A percentile compares a stretch with the other conserved stretches of the same genome.
Evolutionary conservation across 2,888 invertebrate species (phyloP).

Genomic region (Ctena decussata): DNA sequence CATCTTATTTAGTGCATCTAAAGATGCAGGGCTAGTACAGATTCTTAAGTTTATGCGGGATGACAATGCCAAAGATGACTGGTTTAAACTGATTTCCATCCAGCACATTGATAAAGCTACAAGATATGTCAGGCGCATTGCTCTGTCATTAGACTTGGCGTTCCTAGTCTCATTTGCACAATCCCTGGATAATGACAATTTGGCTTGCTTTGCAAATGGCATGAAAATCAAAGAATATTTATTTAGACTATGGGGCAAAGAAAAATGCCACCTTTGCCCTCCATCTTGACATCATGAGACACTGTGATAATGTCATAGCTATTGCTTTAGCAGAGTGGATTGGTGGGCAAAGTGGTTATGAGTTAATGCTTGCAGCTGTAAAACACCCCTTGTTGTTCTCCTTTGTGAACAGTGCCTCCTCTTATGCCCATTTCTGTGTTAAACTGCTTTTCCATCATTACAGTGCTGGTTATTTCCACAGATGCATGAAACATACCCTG

Average conservation of each 20-base stretch:
- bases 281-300: constrained; percentile 53
- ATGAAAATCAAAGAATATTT: constrained; percentile 8
- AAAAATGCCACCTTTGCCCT: constrained; percentile 50
- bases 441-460: constrained; percentile 1
- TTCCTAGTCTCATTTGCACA: constrained; percentile 28
- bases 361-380: constrained; percentile 47
- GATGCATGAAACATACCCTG: constrained; percentile 11
- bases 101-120: constrained; percentile 50
- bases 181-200: neutral
- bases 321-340: constrained; percentile 56
- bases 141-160: constrained; percentile 26
- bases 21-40: constrained; percentile 48
- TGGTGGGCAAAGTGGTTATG: constrained; percentile 57
- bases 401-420: constrained; percentile 60
- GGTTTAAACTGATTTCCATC: constrained; percentile 30
- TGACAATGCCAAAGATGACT: constrained; percentile 45
- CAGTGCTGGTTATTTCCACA: constrained; percentile 1
- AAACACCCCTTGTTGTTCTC: constrained; percentile 53
- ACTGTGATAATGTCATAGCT: constrained; percentile 60
- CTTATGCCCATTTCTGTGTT: constrained; percentile 52
- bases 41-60: constrained; percentile 44
- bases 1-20: constrained; percentile 46
- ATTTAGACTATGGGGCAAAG: constrained; percentile 13
- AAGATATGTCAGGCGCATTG: constrained; percentile 15
- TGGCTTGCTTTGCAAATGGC: constrained; percentile 3